phyloP scores from a whole-genome alignment of 2,797 vertebrate species.

The Thalassophryne amazonica region DNA sequence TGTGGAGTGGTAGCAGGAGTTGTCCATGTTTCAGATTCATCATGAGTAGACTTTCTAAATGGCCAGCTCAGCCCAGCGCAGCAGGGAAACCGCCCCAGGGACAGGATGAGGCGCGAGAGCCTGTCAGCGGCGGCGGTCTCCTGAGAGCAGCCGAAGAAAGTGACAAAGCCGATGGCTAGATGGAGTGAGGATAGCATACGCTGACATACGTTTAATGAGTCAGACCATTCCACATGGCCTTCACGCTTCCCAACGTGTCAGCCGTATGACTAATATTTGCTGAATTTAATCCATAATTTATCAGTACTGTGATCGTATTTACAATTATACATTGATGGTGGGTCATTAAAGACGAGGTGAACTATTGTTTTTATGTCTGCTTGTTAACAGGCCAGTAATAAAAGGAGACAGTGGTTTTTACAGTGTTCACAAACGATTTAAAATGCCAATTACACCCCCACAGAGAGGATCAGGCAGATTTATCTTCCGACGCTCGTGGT shows the following conservation, averaged over 20 bases:
- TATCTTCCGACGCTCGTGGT: conserved; percentile 39
- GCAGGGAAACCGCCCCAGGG: conserved; percentile 3
- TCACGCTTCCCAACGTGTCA: conserved; percentile 14
- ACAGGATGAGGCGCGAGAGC: conserved; percentile 7
- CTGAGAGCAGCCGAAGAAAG: not conserved
- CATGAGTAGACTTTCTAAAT: conserved; percentile 25
- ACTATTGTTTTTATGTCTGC: conserved; percentile 63
- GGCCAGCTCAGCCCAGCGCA: conserved; percentile 4
- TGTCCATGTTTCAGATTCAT: conserved; percentile 41
- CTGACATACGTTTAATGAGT: conserved; percentile 13
- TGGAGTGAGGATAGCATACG: not conserved
- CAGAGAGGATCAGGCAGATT: conserved; percentile 46
- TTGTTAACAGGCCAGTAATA: conserved; percentile 60
- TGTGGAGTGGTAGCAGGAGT: conserved; percentile 37
- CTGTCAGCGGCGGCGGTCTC: conserved; percentile 28
- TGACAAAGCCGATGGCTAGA: not conserved
- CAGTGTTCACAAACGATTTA: conserved; percentile 56
- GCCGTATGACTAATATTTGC: conserved; percentile 17
- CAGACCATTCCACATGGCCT: conserved; percentile 8
- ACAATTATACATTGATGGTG: conserved; percentile 43
- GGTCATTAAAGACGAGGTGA: conserved; percentile 49
- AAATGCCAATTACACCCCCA: conserved; percentile 61
- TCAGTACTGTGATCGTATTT: conserved; percentile 44
- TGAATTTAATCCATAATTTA: conserved; percentile 42
- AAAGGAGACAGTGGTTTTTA: conserved; percentile 62